Percentiles rank a stretch among this genome's conserved stretches.
Evolutionary conservation across 1,140 invertebrate species (phyloP).

Genomic region (Trigoniulus corallinus): DNA sequence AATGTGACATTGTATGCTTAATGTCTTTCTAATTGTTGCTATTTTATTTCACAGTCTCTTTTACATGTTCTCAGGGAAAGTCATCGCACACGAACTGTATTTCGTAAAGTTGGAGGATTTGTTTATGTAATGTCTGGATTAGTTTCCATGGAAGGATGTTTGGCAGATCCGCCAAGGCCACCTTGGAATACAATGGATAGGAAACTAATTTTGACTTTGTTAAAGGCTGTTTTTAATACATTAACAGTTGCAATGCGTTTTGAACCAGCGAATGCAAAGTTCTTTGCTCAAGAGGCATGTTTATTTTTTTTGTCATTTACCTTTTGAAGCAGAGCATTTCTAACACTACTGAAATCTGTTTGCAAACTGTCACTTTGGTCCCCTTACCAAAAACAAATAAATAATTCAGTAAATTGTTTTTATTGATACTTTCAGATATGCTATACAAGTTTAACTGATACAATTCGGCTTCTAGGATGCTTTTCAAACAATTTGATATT

Average conservation of each 20-base stretch:
- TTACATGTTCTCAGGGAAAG: conserved; percentile 78
- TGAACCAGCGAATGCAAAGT: conserved; percentile 96
- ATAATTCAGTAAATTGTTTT: background rate
- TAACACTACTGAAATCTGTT: conserved; percentile 3
- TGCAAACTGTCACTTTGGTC: background rate
- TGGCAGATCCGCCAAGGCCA: conserved; percentile 30
- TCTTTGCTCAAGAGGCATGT: conserved; percentile 83
- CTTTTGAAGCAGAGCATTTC: background rate
- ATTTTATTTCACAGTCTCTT: conserved; percentile 39
- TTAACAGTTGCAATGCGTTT: conserved; percentile 94
- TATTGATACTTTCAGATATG: conserved; percentile 46
- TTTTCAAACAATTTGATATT: conserved; percentile 37
- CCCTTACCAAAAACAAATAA: too few relatives aligned
- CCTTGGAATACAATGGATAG: conserved; percentile 25
- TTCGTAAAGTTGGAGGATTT: conserved; percentile 94
- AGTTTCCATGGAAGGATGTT: conserved; percentile 74
- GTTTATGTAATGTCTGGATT: conserved; percentile 93
- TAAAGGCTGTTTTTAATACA: conserved; percentile 86
- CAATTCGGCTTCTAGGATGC: conserved; percentile 75
- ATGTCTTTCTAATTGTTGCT: conserved; percentile 3
- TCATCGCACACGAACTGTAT: conserved; percentile 87
- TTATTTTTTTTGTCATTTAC: background rate
- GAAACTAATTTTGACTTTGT: conserved; percentile 31
- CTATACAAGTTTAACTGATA: conserved; percentile 79
- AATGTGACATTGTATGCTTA: background rate